Conservation (phyloP, 2,797 vertebrate species). For the Scolopax rusticola region DNA sequence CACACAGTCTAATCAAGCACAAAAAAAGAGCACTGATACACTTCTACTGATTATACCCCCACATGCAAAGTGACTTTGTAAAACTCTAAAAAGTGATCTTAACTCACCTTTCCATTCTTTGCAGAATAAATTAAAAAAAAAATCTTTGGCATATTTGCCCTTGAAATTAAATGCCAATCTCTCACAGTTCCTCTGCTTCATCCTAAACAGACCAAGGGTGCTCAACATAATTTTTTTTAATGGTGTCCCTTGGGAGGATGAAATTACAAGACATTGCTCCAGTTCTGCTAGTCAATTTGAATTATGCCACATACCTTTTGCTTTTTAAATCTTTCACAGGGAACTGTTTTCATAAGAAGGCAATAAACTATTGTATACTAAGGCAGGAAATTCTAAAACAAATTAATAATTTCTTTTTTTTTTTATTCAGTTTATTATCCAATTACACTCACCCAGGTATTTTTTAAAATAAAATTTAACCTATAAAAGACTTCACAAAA, state of each 20-base stretch:
- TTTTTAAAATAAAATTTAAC: not conserved
- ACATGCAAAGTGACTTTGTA: conserved; percentile 1
- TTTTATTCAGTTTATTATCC: not conserved
- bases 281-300: not conserved
- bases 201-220: not conserved
- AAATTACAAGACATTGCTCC: not conserved
- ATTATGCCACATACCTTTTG: not conserved
- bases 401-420: not conserved
- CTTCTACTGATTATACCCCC: not conserved
- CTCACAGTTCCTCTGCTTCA: not conserved
- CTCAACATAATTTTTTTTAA: not conserved
- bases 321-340: not conserved
- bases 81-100: not conserved
- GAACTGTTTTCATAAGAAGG: conserved; percentile 20
- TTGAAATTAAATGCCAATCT: not conserved
- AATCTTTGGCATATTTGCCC: not conserved
- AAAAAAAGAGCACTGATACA: not conserved
- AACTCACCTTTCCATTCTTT: not conserved
- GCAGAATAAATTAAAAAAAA: not conserved
- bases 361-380: not conserved
- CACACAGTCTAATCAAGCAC: not conserved
- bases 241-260: not conserved
- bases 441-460: not conserved
- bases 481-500: not conserved
- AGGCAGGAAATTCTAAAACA: not conserved